phyloP scores from a whole-genome alignment of 2,113 vertebrate species.

The Protobothrops mucrosquamatus region DNA sequence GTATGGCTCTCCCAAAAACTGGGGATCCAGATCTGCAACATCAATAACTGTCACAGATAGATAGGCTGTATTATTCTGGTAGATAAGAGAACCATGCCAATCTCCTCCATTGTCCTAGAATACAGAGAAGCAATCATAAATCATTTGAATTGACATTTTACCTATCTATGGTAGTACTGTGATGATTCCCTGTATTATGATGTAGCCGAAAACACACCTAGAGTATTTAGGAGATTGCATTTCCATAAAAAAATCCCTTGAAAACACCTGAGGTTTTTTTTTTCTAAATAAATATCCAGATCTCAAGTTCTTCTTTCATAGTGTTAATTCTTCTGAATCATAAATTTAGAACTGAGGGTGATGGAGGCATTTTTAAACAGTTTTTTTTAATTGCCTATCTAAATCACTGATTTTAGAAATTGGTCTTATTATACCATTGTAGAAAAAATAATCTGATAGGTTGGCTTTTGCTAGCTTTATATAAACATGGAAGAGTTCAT shows the following conservation, averaged over 20 bases:
- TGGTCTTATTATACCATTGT: not conserved
- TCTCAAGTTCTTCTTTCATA: not conserved
- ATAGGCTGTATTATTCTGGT: constrained; percentile 46
- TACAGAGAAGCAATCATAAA: not conserved
- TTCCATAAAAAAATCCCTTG: not conserved
- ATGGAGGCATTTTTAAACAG: not conserved
- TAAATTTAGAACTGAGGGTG: not conserved
- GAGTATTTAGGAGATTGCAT: not conserved
- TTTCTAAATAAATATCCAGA: not conserved
- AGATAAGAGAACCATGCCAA: accelerated
- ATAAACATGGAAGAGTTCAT: not conserved
- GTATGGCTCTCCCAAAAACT: constrained; percentile 73
- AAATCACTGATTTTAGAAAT: not conserved
- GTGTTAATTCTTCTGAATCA: not conserved
- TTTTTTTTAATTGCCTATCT: not conserved
- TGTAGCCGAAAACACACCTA: not conserved
- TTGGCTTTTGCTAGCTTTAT: not conserved
- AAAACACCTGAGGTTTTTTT: not conserved
- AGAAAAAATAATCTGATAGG: not conserved
- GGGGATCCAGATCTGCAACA: constrained; percentile 74
- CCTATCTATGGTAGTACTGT: not conserved
- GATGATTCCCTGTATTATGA: not conserved
- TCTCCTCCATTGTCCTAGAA: constrained; percentile 74
- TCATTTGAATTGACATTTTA: not conserved
- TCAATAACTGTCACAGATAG: constrained; percentile 76